Conservation (phyloP, 2,888 invertebrate genomes). For the Drosophila suboccidentalis region DNA sequence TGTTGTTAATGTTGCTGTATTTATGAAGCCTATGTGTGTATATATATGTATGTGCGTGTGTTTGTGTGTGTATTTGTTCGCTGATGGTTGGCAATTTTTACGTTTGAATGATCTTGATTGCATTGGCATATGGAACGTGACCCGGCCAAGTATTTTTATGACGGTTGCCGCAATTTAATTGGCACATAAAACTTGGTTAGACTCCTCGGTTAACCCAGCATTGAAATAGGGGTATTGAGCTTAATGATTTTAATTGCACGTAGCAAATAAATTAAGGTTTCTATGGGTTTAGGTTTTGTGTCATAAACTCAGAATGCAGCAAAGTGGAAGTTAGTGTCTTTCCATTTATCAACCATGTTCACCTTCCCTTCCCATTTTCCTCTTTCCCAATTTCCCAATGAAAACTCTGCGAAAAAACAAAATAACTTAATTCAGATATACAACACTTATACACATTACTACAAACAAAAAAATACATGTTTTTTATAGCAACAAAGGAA, state of each 20-base stretch:
- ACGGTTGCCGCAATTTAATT: slow-evolving; percentile 55
- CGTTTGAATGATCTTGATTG: slow-evolving; percentile 62
- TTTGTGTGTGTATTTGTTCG: slow-evolving; percentile 12
- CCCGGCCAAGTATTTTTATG: slow-evolving; percentile 49
- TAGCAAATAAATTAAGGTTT: slow-evolving; percentile 26
- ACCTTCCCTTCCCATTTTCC: not conserved
- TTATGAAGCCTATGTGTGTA: not conserved
- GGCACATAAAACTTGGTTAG: slow-evolving; percentile 53
- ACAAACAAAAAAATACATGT: slow-evolving; percentile 55
- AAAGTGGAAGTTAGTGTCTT: slow-evolving; percentile 33
- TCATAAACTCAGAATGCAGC: slow-evolving; percentile 35
- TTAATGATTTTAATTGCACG: slow-evolving; percentile 53
- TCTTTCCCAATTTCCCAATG: slow-evolving; percentile 13
- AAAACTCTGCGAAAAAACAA: slow-evolving; percentile 68
- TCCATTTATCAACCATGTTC: slow-evolving; percentile 3
- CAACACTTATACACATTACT: slow-evolving; percentile 80
- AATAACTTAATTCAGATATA: slow-evolving; percentile 77
- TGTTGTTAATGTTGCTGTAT: slow-evolving; percentile 16
- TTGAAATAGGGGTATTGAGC: slow-evolving; percentile 10
- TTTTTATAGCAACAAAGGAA: slow-evolving; percentile 44
- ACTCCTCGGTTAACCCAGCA: slow-evolving; percentile 26
- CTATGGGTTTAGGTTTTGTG: not conserved
- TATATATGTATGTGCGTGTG: slow-evolving; percentile 15
- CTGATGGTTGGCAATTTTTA: slow-evolving; percentile 53
- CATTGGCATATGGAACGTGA: slow-evolving; percentile 24